Evolutionary conservation across 2,888 invertebrate species (phyloP), one percentile per base, ranked within the genome.

Genomic region (Parnassius smintheus): DNA sequence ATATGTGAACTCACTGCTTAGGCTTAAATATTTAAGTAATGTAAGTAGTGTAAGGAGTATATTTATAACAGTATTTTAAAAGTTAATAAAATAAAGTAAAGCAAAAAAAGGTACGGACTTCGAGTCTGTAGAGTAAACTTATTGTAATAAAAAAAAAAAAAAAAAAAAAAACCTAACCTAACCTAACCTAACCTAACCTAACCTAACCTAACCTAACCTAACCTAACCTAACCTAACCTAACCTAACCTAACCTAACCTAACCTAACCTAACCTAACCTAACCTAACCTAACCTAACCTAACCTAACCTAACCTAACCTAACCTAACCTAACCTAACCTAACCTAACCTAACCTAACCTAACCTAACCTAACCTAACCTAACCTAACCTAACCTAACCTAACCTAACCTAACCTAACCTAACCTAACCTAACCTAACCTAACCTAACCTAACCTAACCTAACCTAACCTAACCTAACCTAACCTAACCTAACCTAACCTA

Each of bases 161-260:
- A n/a, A n/a, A n/a, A n/a, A n/a, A n/a, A n/a, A n/a, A n/a, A n/a
- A n/a, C n/a, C n/a, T n/a, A n/a, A n/a, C n/a, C n/a, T n/a, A n/a
- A n/a, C n/a, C n/a, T n/a, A 67, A 67, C 66, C 66, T 67, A 67
- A 67, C 66, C 66, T 67, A 67, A 67, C 66, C 66, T 67, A 67
- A 67, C 66, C 67, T 65, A 67, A 68, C 68, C 68, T 64, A 64
- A 61, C 64, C 64, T 64, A 64, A 64, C 64, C 64, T 64, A 64
- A 64, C 64, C 64, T 64, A 64, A 64, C 63, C 63, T 67, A 67
- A 67, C 66, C 66, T 67, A 67, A 67, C 66, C 66, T 67, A 67
- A 67, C 66, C 66, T 67, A 67, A 67, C 66, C 66, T 67, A 67
- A 67, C 66, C 67, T 65, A 67, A 68, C 68, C 68, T 64, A 64